Conservation (phyloP, 2,888 invertebrate species). For the Didymodactylos carnosus region DNA sequence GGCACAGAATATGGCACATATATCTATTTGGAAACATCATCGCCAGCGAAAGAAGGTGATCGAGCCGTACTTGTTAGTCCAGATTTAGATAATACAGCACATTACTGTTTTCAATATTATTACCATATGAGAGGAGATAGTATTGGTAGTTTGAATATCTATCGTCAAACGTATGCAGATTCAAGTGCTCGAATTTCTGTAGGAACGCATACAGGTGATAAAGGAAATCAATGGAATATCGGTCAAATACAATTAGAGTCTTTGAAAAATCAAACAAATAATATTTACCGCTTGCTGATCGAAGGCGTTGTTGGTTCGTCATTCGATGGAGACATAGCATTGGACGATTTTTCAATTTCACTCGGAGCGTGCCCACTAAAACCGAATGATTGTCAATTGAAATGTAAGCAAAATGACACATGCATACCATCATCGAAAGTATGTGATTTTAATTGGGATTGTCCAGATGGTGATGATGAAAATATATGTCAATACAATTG, state of each 20-base stretch:
- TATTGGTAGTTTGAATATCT: not conserved
- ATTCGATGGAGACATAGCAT: not conserved
- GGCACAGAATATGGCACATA: conserved; percentile 13
- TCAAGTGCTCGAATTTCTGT: not conserved
- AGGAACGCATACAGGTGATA: not conserved
- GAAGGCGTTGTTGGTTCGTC: not conserved
- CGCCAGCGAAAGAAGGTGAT: not conserved
- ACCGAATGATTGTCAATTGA: not conserved
- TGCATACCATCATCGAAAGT: conserved; percentile 21
- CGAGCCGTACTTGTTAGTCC: conserved; percentile 5
- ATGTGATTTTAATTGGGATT: conserved; percentile 19
- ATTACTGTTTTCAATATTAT: conserved; percentile 10
- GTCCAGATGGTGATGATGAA: conserved; percentile 12
- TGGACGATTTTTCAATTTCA: not conserved
- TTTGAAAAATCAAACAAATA: not conserved
- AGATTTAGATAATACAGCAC: not conserved
- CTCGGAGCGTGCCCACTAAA: not conserved
- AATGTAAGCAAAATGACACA: not conserved
- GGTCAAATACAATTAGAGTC: not conserved
- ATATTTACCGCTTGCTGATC: not conserved
- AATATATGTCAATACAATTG: conserved; percentile 13
- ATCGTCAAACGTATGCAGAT: not conserved
- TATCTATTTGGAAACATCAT: conserved; percentile 7
- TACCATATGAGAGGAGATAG: not conserved
- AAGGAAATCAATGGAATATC: not conserved